phyloP scores from a whole-genome alignment of 2,797 vertebrate genomes.

The Tinamus major region DNA sequence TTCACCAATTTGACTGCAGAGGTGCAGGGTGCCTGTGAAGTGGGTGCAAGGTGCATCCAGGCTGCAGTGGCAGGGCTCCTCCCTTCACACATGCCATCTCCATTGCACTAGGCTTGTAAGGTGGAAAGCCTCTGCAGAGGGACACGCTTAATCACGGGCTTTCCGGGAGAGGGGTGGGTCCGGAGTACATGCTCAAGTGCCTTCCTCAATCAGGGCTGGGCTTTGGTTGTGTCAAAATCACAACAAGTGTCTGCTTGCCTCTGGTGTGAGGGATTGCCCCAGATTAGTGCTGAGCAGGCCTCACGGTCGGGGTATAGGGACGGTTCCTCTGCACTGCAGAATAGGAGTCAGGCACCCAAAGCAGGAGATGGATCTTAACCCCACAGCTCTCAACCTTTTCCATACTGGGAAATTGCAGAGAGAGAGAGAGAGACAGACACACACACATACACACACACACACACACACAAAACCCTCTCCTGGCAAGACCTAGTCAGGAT shows the following conservation, averaged over 20 bases:
- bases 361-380: conserved; percentile 64
- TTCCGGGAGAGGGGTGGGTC: conserved; percentile 23
- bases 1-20: background rate
- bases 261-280: conserved; percentile 55
- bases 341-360: conserved; percentile 59
- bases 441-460: background rate
- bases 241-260: conserved; percentile 65
- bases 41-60: background rate
- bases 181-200: conserved; percentile 67
- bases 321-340: conserved; percentile 61
- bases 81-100: conserved; percentile 58
- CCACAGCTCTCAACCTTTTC: conserved; percentile 66
- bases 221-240: conserved; percentile 59
- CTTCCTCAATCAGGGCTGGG: conserved; percentile 53
- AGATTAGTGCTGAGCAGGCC: conserved; percentile 53
- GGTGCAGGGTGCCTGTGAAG: background rate
- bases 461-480: conserved; percentile 46
- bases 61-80: background rate
- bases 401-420: conserved; percentile 66
- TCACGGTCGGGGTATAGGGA: conserved; percentile 35
- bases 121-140: conserved; percentile 42
- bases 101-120: background rate
- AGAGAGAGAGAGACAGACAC: conserved; percentile 56
- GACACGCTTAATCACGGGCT: conserved; percentile 39
- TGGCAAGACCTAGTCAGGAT: conserved; percentile 16